These are phyloP conservation scores for Rostratula benghalensis DNA, from an alignment of 2,113 vertebrate species.

Conservation along the genomic window DNA sequence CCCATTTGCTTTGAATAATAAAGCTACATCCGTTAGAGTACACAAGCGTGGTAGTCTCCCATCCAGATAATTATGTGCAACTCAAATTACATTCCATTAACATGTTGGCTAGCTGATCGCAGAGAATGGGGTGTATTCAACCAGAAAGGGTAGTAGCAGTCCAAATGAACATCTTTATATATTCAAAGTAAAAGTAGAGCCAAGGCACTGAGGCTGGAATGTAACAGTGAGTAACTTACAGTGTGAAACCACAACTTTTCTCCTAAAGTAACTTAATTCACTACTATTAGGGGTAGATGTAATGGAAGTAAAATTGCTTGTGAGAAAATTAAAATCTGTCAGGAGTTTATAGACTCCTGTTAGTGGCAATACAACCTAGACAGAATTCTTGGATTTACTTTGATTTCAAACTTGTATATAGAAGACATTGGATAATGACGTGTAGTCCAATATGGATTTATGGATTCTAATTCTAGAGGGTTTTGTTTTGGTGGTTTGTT, in stretches of 20 bases:
- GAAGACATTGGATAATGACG: neutral
- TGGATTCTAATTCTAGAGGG: too few relatives aligned
- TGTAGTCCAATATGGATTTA: neutral
- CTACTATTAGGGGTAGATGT: neutral
- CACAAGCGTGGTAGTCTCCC: neutral
- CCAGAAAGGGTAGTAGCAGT: neutral
- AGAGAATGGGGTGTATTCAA: neutral
- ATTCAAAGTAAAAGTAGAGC: neutral
- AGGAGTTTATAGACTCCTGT: neutral
- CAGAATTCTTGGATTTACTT: neutral
- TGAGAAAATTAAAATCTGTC: neutral
- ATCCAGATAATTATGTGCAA: constrained; percentile 48
- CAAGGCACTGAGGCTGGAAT: neutral
- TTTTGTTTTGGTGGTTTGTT: too few relatives aligned
- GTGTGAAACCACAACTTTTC: neutral
- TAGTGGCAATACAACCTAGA: neutral
- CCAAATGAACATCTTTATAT: neutral
- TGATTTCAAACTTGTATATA: neutral
- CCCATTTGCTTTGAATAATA: constrained; percentile 41
- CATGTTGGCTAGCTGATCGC: neutral
- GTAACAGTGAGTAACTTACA: neutral
- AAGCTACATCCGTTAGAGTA: neutral
- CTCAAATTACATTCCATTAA: constrained; percentile 33
- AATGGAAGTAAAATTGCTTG: neutral
- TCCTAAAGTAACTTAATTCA: neutral